These are phyloP conservation scores for Crotalus helleri DNA, from an alignment of 2,113 vertebrate genomes.

Conservation along the genomic window DNA sequence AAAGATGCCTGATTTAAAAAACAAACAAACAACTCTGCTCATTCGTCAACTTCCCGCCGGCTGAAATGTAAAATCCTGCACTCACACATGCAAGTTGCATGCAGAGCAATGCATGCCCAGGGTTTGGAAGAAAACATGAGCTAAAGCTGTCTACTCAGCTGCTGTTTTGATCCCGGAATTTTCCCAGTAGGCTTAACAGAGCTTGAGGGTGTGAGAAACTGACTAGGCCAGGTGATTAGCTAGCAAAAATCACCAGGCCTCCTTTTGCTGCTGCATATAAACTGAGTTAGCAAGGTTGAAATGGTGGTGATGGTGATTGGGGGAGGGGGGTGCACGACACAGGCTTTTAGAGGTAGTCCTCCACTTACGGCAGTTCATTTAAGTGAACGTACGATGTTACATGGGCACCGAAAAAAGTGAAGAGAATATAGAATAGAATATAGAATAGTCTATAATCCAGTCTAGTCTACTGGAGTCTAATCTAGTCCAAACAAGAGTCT, in stretches of 20 bases:
- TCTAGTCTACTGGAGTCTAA: too few species aligned
- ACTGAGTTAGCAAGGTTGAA: neutral
- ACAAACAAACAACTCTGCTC: too few species aligned
- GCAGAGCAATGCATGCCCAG: neutral
- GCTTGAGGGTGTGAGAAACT: neutral
- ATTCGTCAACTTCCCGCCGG: neutral
- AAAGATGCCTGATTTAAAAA: neutral
- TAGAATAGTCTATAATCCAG: too few species aligned
- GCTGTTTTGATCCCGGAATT: neutral
- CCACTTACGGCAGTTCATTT: too few species aligned
- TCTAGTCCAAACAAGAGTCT: too few species aligned
- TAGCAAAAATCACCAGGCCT: neutral
- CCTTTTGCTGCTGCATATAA: neutral
- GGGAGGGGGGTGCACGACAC: too few species aligned
- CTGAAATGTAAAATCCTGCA: neutral
- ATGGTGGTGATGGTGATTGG: neutral
- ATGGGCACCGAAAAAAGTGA: too few species aligned
- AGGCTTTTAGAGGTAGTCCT: too few species aligned
- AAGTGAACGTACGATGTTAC: too few species aligned
- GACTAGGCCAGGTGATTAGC: neutral
- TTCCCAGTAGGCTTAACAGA: neutral
- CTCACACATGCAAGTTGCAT: neutral
- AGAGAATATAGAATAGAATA: too few species aligned
- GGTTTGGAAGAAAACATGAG: neutral
- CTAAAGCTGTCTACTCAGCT: neutral